Base-by-base conservation (phyloP, 2,888 invertebrate genomes). In the Melitaea athalia region DNA sequence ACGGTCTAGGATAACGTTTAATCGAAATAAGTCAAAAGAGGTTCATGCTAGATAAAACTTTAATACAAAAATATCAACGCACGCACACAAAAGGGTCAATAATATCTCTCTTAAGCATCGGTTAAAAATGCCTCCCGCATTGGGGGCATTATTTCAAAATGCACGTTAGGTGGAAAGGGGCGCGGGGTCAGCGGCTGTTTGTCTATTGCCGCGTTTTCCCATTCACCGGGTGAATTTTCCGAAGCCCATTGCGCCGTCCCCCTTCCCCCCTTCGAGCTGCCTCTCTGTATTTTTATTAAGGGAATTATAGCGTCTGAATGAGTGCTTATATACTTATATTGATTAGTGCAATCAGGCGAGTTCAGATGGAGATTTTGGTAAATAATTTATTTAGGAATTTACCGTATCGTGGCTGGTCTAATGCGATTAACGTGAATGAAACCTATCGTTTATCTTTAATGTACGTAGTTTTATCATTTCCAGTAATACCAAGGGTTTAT, bases 161-260 rank as follows among this genome's bases (percentile, higher is more conserved):
- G 89, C 82, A 86, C 86, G 86, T 85, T 82, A 84, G 84, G 78
- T 74, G 75, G 81, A 78, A 77, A 76, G 79, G 81, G 78, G 77
- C 71, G 79, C 80, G 84, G 86, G 89, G 91, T 90, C 77, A 75
- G 77, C 78, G 81, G 81, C 85, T 90, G 92, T 91, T 92, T 92
- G 91, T 92, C 92, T 92, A 92, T 90, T 87, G 88, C 88, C 86
- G 89, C 89, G 91, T 85, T 91, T 91, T 91, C 86, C 88, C 90
- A 90, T 91, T 91, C 91, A 91, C 85, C 84, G 90, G 91, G 89
- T 88, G 91, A 91, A 90, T 91, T 91, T 91, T 88, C 92, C 91
- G 89, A 91, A 87, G 90, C 89, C 88, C 88, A 87, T 85, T 85
- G 87, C 88, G 84, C 86, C 86, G 85, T 75, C 84, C 80, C 84